phyloP scores from a whole-genome alignment of 2,888 invertebrate genomes.

The Drosophila helvetica region DNA sequence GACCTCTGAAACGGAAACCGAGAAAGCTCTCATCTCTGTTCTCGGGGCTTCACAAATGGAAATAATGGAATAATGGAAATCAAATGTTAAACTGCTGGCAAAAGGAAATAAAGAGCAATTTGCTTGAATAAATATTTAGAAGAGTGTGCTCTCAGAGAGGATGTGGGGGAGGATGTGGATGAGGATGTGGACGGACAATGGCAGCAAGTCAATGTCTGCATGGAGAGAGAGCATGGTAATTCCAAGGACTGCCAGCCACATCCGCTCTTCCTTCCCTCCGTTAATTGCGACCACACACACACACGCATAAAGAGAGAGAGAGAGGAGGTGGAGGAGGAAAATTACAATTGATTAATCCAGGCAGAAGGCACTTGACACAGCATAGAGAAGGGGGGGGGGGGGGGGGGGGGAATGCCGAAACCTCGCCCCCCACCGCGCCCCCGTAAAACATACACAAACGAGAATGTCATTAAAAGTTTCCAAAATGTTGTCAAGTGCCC shows the following conservation, averaged over 20 bases:
- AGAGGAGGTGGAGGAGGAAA: neutral
- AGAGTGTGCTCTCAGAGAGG: neutral
- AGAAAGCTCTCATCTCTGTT: conserved; percentile 35
- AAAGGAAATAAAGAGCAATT: conserved; percentile 46
- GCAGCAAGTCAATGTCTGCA: neutral
- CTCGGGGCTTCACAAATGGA: conserved; percentile 8
- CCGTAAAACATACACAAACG: conserved; percentile 35
- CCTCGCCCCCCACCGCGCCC: neutral
- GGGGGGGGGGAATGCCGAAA: neutral
- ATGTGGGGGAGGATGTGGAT: no score
- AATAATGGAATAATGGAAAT: conserved; percentile 49
- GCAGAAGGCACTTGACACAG: conserved; percentile 27
- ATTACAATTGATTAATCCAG: conserved; percentile 33
- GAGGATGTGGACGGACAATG: conserved; percentile 2
- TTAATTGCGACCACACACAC: conserved; percentile 30
- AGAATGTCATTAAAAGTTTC: conserved; percentile 52
- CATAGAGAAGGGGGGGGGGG: conserved; percentile 3
- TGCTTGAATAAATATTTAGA: conserved; percentile 46
- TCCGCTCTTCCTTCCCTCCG: conserved; percentile 29
- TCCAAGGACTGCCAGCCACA: conserved; percentile 22
- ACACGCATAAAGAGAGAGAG: neutral
- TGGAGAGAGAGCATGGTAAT: conserved; percentile 10
- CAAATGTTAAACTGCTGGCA: conserved; percentile 40
- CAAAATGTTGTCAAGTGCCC: conserved; percentile 40
- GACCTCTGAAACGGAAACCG: conserved; percentile 37